These are phyloP conservation scores for Spodoptera littoralis DNA, from an alignment of 2,888 invertebrate species.

Conservation along the genomic window DNA sequence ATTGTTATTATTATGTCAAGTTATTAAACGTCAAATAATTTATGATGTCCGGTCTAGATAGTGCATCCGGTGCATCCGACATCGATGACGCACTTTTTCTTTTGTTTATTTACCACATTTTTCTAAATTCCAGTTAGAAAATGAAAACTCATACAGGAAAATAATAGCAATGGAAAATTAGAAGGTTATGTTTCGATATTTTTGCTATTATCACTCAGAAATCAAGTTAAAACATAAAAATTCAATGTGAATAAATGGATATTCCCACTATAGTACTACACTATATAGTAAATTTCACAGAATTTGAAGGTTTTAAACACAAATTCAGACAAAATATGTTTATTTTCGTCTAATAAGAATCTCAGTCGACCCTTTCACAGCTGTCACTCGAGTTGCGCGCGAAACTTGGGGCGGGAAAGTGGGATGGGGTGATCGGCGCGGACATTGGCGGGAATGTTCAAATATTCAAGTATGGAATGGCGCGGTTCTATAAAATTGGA, in stretches of 20 bases:
- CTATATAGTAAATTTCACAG: slow-evolving; percentile 6
- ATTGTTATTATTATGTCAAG: slow-evolving; percentile 40
- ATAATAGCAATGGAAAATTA: slow-evolving; percentile 11
- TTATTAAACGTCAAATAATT: slow-evolving; percentile 31
- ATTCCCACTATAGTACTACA: slow-evolving; percentile 2
- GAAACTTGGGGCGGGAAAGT: slow-evolving; percentile 24
- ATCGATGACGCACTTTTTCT: slow-evolving; percentile 32
- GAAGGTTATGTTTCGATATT: slow-evolving; percentile 11
- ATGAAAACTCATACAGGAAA: background rate
- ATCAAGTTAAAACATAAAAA: background rate
- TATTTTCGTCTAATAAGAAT: slow-evolving; percentile 28
- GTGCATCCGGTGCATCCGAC: slow-evolving; percentile 43
- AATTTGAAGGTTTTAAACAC: slow-evolving; percentile 3
- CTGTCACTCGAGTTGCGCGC: slow-evolving; percentile 41
- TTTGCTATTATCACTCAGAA: background rate
- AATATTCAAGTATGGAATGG: slow-evolving; percentile 2
- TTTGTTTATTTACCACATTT: slow-evolving; percentile 15
- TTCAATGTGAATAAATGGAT: background rate
- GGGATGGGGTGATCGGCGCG: slow-evolving; percentile 5
- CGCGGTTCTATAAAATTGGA: too few relatives aligned
- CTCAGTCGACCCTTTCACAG: slow-evolving; percentile 26
- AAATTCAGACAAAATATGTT: background rate
- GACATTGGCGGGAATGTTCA: slow-evolving; percentile 28
- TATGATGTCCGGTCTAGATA: slow-evolving; percentile 40
- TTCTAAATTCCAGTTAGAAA: background rate